Conservation (phyloP, 2,888 invertebrate genomes). For the Drosophila atripex region DNA sequence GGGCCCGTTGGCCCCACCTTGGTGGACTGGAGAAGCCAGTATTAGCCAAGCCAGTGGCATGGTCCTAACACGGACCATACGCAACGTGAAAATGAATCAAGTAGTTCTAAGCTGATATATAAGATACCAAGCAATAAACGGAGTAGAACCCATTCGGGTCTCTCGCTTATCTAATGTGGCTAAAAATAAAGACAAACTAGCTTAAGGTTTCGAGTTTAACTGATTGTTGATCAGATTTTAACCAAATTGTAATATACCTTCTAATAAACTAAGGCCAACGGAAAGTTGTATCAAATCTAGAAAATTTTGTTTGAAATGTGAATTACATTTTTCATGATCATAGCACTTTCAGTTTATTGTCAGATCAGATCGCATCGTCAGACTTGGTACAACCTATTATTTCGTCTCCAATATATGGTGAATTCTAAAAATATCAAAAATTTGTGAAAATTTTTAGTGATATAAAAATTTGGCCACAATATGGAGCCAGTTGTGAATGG, state of each 20-base stretch:
- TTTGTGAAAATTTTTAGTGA: background rate
- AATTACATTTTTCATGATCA: background rate
- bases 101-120: constrained; percentile 51
- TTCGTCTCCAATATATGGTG: too few relatives aligned
- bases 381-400: too few relatives aligned
- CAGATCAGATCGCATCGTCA: background rate
- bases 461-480: background rate
- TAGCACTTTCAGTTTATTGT: background rate
- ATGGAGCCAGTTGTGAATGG: background rate
- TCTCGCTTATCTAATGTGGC: constrained; percentile 25
- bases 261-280: constrained; percentile 38
- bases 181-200: constrained; percentile 28
- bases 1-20: constrained; percentile 8
- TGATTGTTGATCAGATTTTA: constrained; percentile 40
- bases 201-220: constrained; percentile 26
- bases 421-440: too few relatives aligned
- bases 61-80: constrained; percentile 25
- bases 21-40: constrained; percentile 54
- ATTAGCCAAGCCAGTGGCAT: constrained; percentile 52
- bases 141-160: constrained; percentile 16
- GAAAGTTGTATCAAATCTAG: constrained; percentile 19
- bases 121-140: constrained; percentile 47
- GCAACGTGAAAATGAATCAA: constrained; percentile 49
- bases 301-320: background rate
- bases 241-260: constrained; percentile 44